These are phyloP conservation scores for Jordanella pulchra DNA, from an alignment of 2,797 vertebrate species.

Conservation along the genomic window DNA sequence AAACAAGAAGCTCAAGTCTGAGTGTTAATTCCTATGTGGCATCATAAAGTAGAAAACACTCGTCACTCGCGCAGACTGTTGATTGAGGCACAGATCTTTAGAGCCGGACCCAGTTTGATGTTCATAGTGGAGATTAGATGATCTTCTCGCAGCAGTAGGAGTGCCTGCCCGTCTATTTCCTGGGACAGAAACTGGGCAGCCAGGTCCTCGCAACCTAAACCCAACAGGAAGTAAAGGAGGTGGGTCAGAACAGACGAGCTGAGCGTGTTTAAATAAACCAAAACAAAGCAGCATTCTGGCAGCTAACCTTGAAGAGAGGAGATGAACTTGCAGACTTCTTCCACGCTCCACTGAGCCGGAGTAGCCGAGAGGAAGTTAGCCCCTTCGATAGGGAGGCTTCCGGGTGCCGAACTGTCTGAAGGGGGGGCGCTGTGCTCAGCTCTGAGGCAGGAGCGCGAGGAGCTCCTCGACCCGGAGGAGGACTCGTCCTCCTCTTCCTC, in stretches of 20 bases:
- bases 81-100: slow-evolving; percentile 99
- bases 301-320: slow-evolving; percentile 92
- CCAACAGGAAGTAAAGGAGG: slow-evolving; percentile 7
- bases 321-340: slow-evolving; percentile 96
- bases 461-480: slow-evolving; percentile 87
- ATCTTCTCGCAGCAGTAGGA: slow-evolving; percentile 94
- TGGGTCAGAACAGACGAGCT: neutral
- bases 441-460: slow-evolving; percentile 84
- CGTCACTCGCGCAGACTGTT: slow-evolving; percentile 91
- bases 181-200: slow-evolving; percentile 96
- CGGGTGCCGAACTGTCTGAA: slow-evolving; percentile 82
- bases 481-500: slow-evolving; percentile 86
- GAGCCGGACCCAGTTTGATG: slow-evolving; percentile 96
- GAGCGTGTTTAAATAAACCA: neutral
- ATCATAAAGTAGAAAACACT: slow-evolving; percentile 9
- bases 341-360: slow-evolving; percentile 93
- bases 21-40: slow-evolving; percentile 29
- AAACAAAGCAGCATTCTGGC: neutral
- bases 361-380: slow-evolving; percentile 89
- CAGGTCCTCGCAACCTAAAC: slow-evolving; percentile 93
- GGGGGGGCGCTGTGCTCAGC: slow-evolving; percentile 80
- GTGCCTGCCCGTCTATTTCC: slow-evolving; percentile 98
- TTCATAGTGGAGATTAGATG: slow-evolving; percentile 99
- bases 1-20: slow-evolving; percentile 24
- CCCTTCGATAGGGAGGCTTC: slow-evolving; percentile 85